Evolutionary conservation across 1,140 invertebrate genomes (phyloP).

Genomic region (Nixonia krombeini): DNA sequence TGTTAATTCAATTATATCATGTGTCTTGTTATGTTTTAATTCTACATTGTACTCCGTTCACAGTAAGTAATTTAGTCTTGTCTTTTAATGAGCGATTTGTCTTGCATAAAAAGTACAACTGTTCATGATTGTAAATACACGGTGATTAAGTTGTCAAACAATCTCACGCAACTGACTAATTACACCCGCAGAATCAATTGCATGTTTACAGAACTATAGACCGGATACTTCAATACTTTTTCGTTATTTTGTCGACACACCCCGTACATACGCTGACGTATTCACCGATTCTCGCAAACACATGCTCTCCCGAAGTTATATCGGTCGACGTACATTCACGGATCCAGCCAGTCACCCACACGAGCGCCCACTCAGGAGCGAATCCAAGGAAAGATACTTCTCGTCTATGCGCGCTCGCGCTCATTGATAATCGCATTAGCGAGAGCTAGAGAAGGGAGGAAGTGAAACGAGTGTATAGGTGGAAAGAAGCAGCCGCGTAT

Average conservation of each 20-base stretch:
- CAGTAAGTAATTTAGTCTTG: no score
- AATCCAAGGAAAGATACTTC: slow-evolving; percentile 18
- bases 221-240: background rate
- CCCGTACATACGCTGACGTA: background rate
- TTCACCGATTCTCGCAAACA: background rate
- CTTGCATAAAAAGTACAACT: no score
- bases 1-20: no score
- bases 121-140: no score
- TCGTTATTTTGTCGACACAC: background rate
- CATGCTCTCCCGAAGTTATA: slow-evolving; percentile 17
- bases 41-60: no score
- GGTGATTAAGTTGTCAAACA: no score
- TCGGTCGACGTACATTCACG: slow-evolving; percentile 16
- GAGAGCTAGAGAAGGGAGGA: background rate
- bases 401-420: background rate
- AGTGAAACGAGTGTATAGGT: background rate
- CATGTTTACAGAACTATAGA: no score
- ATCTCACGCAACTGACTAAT: no score
- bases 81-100: no score
- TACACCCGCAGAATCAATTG: no score
- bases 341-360: slow-evolving; percentile 2
- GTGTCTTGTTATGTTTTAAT: no score
- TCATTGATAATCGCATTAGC: slow-evolving; percentile 23
- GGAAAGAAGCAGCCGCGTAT: background rate
- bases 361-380: slow-evolving; percentile 17